A percentile compares a stretch with the other conserved stretches of the same genome.
Conservation (phyloP, 2,797 vertebrate genomes). For the Falco concolor region DNA sequence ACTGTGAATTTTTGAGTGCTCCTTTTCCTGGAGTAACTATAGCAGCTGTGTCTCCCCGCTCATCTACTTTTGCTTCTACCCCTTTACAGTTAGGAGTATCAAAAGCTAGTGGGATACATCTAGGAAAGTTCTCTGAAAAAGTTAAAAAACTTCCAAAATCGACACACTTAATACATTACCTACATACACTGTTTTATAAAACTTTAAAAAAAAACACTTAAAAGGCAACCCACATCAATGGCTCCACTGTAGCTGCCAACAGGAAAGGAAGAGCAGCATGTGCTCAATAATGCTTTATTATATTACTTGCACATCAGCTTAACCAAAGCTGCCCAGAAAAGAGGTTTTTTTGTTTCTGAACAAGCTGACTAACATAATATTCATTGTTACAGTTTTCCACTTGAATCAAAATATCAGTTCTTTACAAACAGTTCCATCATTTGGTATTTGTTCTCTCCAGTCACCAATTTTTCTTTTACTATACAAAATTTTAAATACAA, state of each 20-base stretch:
- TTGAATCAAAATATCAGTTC: neutral
- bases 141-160: neutral
- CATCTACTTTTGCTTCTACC: neutral
- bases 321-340: neutral
- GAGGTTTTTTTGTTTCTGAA: neutral
- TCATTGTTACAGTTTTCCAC: neutral
- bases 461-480: neutral
- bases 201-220: neutral
- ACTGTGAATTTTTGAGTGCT: neutral
- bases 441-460: neutral
- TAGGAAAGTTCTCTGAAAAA: neutral
- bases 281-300: neutral
- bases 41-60: neutral
- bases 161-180: neutral
- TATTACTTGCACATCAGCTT: neutral
- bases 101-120: neutral
- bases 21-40: neutral
- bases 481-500: neutral
- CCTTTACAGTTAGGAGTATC: neutral
- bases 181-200: neutral
- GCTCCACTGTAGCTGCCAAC: neutral
- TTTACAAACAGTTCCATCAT: neutral
- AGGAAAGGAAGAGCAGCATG: neutral
- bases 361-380: neutral
- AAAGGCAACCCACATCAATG: neutral